These are phyloP conservation scores for Papilio polytes DNA, from an alignment of 1,140 invertebrate genomes.

Conservation along the genomic window DNA sequence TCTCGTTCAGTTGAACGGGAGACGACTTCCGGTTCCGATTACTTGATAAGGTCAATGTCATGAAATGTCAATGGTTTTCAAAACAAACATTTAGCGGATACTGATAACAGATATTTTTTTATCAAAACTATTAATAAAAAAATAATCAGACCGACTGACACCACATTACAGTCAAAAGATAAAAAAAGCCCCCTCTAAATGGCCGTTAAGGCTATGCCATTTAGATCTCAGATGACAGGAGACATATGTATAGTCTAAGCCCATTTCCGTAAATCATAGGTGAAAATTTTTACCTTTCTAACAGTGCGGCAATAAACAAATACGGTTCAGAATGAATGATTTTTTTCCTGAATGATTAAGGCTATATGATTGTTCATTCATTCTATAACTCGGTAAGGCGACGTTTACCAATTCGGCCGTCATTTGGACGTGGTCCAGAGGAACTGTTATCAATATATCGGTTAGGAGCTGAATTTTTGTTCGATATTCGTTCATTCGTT, in stretches of 20 bases:
- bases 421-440: slow-evolving; percentile 12
- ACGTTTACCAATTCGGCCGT: background rate
- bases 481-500: background rate
- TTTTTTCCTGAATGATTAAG: background rate
- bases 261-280: too few relatives aligned
- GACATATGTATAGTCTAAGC: too few relatives aligned
- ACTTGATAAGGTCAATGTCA: slow-evolving; percentile 16
- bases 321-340: background rate
- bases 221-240: too few relatives aligned
- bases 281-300: too few relatives aligned
- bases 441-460: slow-evolving; percentile 9
- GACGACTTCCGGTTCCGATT: slow-evolving; percentile 34
- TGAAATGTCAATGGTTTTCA: background rate
- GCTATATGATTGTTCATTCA: slow-evolving; percentile 20
- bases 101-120: background rate
- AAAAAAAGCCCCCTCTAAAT: too few relatives aligned
- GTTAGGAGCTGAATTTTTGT: background rate
- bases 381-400: background rate
- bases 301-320: background rate
- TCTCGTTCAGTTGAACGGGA: slow-evolving; percentile 42
- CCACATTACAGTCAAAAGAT: too few relatives aligned
- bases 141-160: too few relatives aligned
- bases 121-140: background rate
- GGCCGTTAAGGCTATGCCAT: too few relatives aligned
- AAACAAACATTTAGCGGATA: background rate